phyloP scores from a whole-genome alignment of 2,113 vertebrate species.

The Rhabdornis inornatus region DNA sequence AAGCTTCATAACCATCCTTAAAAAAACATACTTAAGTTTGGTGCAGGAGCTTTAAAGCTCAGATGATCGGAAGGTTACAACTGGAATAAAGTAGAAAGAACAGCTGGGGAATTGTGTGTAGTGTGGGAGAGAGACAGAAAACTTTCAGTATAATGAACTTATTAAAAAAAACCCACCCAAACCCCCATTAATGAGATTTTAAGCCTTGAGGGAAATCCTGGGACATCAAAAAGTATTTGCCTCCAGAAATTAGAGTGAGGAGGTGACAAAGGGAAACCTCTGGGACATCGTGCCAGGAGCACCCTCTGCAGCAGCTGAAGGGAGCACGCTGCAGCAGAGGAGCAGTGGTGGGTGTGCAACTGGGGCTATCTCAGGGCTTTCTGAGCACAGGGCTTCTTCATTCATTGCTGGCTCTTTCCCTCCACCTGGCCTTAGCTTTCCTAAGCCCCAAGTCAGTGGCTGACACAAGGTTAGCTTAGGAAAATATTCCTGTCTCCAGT shows the following conservation, averaged over 20 bases:
- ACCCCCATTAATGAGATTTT: accelerated
- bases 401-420: no score
- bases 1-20: neutral
- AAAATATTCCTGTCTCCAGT: neutral
- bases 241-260: neutral
- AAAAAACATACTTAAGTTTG: neutral
- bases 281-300: neutral
- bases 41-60: neutral
- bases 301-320: neutral
- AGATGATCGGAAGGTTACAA: neutral
- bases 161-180: no score
- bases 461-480: neutral
- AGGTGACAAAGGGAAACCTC: neutral
- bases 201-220: neutral
- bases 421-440: neutral
- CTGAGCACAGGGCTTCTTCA: neutral
- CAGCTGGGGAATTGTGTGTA: neutral
- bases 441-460: neutral
- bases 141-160: neutral
- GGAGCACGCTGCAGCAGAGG: accelerated
- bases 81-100: neutral
- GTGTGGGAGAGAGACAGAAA: accelerated
- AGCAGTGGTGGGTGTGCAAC: neutral
- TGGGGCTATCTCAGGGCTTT: no score
- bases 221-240: accelerated